A percentile compares a stretch with the other conserved stretches of the same genome.
Conservation (phyloP, 2,113 vertebrate species). For the Ictalurus furcatus region DNA sequence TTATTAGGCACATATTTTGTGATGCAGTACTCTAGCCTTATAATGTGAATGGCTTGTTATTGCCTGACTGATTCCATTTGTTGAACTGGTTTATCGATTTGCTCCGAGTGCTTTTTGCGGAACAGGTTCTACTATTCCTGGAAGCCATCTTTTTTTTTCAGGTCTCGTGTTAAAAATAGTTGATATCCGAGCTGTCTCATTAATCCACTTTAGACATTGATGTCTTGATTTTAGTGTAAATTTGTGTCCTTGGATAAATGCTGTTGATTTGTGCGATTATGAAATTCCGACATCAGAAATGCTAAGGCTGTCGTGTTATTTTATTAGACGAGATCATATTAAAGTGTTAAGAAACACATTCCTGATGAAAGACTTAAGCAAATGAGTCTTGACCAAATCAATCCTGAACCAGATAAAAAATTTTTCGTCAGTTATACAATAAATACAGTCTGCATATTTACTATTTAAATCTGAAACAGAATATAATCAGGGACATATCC, state of each 20-base stretch:
- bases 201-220: conserved; percentile 32
- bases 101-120: not conserved
- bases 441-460: not conserved
- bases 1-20: conserved; percentile 30
- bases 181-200: not conserved
- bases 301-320: not conserved
- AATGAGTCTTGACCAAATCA: not conserved
- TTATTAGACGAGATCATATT: not conserved
- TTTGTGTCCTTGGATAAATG: conserved; percentile 45
- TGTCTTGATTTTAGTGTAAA: too few relatives aligned
- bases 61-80: conserved; percentile 13
- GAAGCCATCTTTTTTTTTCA: not conserved
- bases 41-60: conserved; percentile 5
- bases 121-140: conserved; percentile 17
- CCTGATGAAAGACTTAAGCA: not conserved
- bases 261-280: conserved; percentile 57
- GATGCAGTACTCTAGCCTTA: conserved; percentile 35
- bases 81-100: conserved; percentile 29
- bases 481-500: not conserved
- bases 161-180: not conserved
- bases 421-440: not conserved
- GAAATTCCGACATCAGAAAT: conserved; percentile 16
- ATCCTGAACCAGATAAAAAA: not conserved
- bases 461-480: not conserved
- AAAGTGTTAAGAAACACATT: not conserved